Conservation (phyloP, 2,113 vertebrate genomes). For the Pygoscelis antarcticus region DNA sequence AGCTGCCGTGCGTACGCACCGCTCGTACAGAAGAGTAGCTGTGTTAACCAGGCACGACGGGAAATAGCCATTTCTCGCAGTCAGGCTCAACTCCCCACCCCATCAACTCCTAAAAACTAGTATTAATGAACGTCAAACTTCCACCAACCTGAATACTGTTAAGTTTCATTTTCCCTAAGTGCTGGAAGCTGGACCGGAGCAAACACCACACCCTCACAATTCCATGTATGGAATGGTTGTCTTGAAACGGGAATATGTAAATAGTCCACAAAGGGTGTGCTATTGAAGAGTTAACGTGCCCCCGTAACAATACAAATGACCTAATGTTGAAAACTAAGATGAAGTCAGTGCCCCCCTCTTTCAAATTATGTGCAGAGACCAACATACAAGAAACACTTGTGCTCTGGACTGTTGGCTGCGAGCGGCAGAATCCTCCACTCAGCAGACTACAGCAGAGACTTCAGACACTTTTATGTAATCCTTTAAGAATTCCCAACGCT, state of each 20-base stretch:
- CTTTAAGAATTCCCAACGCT: background rate
- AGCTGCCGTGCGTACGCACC: fast-evolving
- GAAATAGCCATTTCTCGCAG: background rate
- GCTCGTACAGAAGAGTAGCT: fast-evolving
- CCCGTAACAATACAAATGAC: background rate
- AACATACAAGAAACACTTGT: background rate
- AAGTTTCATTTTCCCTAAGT: background rate
- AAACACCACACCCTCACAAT: background rate
- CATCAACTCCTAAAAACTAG: background rate
- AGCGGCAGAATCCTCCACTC: background rate
- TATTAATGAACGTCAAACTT: background rate
- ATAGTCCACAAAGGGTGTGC: background rate
- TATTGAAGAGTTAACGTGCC: background rate
- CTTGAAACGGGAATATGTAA: background rate
- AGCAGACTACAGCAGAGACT: background rate
- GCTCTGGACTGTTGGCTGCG: fast-evolving
- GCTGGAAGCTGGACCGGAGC: background rate
- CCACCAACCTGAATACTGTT: background rate
- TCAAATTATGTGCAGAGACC: background rate
- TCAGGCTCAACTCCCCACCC: background rate
- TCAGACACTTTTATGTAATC: background rate
- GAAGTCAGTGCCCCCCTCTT: background rate
- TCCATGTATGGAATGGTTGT: background rate
- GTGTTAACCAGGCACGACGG: fast-evolving
- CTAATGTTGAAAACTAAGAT: background rate